Evolutionary conservation across 2,888 invertebrate genomes (phyloP).

Genomic region (Latrodectus elegans): DNA sequence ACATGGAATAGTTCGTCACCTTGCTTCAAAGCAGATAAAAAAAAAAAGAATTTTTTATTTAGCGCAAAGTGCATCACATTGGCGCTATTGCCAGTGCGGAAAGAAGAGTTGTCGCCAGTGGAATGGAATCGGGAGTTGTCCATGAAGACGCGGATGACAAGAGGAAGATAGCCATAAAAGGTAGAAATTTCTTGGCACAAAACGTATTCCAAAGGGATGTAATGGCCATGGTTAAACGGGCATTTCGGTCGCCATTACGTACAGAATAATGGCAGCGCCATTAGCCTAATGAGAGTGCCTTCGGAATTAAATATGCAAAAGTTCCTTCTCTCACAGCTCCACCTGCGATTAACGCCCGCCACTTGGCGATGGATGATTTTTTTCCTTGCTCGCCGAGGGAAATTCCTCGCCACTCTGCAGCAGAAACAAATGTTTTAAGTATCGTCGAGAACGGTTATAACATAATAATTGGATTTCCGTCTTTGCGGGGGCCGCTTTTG

Average conservation of each 20-base stretch:
- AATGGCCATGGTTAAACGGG: conserved; percentile 58
- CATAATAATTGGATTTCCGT: conserved; percentile 47
- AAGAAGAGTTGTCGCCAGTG: too few species aligned
- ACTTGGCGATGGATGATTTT: conserved; percentile 25
- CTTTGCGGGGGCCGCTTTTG: not conserved
- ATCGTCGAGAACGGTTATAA: conserved; percentile 32
- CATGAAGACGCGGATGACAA: too few species aligned
- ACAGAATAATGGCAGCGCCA: conserved; percentile 61
- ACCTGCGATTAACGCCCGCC: conserved; percentile 65
- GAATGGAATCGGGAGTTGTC: too few species aligned
- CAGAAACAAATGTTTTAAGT: conserved; percentile 49
- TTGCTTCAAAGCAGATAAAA: too few species aligned
- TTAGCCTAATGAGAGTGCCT: conserved; percentile 61
- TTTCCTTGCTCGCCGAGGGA: not conserved
- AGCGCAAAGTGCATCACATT: too few species aligned
- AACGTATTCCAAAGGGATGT: conserved; percentile 32
- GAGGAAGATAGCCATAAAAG: not conserved
- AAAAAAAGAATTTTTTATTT: too few species aligned
- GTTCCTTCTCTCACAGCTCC: conserved; percentile 38
- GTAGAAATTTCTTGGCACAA: conserved; percentile 35
- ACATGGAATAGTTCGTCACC: too few species aligned
- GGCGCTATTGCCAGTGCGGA: too few species aligned
- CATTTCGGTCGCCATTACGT: conserved; percentile 61
- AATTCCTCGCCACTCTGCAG: conserved; percentile 16
- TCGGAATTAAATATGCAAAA: conserved; percentile 68